Percentiles rank a stretch among this genome's conserved stretches.
phyloP scores from a whole-genome alignment of 2,113 vertebrate species.

The Hydrolagus affinis region DNA sequence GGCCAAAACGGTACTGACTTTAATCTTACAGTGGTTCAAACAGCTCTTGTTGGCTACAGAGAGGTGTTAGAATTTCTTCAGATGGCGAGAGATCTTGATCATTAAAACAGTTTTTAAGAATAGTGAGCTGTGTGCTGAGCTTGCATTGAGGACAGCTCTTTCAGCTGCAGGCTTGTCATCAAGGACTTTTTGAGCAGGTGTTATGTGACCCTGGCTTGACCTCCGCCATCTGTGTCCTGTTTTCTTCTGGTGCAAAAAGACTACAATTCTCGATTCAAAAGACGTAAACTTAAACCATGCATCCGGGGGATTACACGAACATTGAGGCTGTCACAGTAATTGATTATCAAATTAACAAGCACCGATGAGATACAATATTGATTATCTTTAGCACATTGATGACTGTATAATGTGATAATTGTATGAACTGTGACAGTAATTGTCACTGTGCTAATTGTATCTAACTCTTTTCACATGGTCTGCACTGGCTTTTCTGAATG shows the following conservation, averaged over 20 bases:
- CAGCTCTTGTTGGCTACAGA: background rate
- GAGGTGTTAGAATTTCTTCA: background rate
- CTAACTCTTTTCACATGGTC: conserved; percentile 17
- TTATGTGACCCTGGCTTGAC: conserved; percentile 15
- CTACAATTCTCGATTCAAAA: conserved; percentile 26
- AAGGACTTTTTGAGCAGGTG: conserved; percentile 28
- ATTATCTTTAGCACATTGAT: conserved; percentile 30
- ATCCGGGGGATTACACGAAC: conserved; percentile 22
- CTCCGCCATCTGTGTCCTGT: conserved; percentile 31
- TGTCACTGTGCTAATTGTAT: conserved; percentile 29
- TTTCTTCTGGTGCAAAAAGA: conserved; percentile 24
- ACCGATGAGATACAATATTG: conserved; percentile 29
- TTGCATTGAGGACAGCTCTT: background rate
- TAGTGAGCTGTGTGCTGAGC: background rate
- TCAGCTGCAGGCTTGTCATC: background rate
- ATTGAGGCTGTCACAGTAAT: conserved; percentile 30
- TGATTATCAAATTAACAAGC: conserved; percentile 28
- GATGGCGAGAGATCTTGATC: background rate
- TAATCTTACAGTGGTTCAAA: background rate
- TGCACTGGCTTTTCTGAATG: background rate
- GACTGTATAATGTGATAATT: conserved; percentile 31
- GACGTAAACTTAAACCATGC: conserved; percentile 19
- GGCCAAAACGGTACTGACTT: too few species aligned
- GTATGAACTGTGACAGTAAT: conserved; percentile 27
- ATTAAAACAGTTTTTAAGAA: background rate